Base-by-base conservation (phyloP, 2,113 vertebrate species). In the Notothenia coriiceps region DNA sequence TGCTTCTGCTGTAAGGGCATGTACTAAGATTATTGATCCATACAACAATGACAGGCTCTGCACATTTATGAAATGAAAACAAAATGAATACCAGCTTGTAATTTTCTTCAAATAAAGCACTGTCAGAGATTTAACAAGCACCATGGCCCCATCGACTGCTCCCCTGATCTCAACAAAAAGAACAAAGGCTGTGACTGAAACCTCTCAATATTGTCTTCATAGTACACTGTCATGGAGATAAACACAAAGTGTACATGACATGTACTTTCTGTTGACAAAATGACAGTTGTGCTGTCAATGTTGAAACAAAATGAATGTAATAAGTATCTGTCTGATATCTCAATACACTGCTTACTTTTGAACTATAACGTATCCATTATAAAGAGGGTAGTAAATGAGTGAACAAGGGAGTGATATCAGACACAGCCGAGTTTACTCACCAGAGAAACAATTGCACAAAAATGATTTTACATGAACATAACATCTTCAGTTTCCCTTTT, bases 51-150 rank as follows among this genome's bases (percentile, higher is more conserved):
- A 11, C 22, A 25, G n/a, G 11, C 61, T 72, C 22, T 47, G 57
- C 60, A 76, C 18, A 62, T 73, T 66, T 68, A 46, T 18, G 46
- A 49, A 62, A 40, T 49, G 11, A 67, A 71, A 77, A 70, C 18
- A 63, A 64, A 57, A 54, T 44, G 14, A 49, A 18, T 49, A 35
- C 5, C 11, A 13, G 4, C 51, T 70, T 62, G 54, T 64, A 29
- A 17, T 15, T n/a, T 25, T 60, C 14, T 59, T 17, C 13, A 73
- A 43, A 61, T 61, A 10, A 10, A 60, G 15, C 57, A 10, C 7
- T 8, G 7, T 51, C 2, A 33, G 25, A 93, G 93, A 59, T 82
- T 92, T 61, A 86, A 77, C 40, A 95, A 92, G 71, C 88, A 87
- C 0, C 88, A 86, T 0, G 83, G 90, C 49, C 85, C 63, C 77